Percentiles rank a stretch among this genome's conserved stretches.
phyloP scores from a whole-genome alignment of 1,140 invertebrate genomes.

The Atta texana region DNA sequence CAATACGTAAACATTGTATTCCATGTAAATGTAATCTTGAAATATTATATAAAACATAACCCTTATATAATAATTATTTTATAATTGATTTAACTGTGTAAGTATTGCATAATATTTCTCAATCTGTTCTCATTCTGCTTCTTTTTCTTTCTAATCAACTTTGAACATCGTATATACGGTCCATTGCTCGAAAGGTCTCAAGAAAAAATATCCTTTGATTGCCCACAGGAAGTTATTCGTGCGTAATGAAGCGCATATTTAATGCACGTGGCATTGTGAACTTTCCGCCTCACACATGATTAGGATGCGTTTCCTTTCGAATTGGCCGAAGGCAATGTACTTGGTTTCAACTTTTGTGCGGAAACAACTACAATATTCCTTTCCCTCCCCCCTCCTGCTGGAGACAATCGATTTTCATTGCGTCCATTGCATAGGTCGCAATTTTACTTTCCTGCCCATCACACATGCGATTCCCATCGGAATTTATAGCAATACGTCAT shows the following conservation, averaged over 20 bases:
- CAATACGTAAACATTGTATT: too few relatives aligned
- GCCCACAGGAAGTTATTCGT: slow-evolving; percentile 5
- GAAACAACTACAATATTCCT: slow-evolving; percentile 50
- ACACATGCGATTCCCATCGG: background rate
- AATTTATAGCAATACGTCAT: background rate
- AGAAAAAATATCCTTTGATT: slow-evolving; percentile 16
- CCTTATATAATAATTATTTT: background rate
- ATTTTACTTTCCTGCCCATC: slow-evolving; percentile 14
- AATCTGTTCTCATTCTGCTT: background rate
- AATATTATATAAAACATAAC: too few relatives aligned
- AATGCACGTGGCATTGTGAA: slow-evolving; percentile 48
- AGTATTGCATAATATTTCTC: background rate
- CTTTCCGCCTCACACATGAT: slow-evolving; percentile 60
- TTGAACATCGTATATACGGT: background rate
- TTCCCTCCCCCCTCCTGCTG: background rate
- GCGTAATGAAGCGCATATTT: slow-evolving; percentile 31
- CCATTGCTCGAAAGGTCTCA: background rate
- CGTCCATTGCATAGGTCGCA: slow-evolving; percentile 36
- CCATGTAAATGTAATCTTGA: too few relatives aligned
- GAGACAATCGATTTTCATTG: slow-evolving; percentile 35
- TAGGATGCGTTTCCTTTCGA: slow-evolving; percentile 63
- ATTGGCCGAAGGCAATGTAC: slow-evolving; percentile 40
- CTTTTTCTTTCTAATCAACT: background rate
- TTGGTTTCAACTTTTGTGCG: slow-evolving; percentile 25
- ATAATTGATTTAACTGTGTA: background rate